Evolutionary conservation across 2,797 vertebrate genomes (phyloP).

Genomic region (Alosa sapidissima): DNA sequence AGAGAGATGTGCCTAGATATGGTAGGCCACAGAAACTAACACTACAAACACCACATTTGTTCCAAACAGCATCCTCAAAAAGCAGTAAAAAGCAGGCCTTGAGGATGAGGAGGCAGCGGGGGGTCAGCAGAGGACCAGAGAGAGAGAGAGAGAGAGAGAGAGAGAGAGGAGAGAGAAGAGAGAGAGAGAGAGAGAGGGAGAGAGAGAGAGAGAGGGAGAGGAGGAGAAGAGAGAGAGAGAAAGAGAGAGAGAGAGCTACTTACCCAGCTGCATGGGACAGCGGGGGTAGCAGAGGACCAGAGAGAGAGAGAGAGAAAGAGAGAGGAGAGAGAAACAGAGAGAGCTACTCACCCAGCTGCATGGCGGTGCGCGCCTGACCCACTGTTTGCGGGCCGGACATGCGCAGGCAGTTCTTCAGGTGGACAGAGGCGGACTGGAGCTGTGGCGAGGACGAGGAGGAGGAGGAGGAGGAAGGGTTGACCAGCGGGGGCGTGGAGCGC

Average conservation of each 20-base stretch:
- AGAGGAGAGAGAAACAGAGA: not conserved
- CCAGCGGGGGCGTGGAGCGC: slow-evolving; percentile 80
- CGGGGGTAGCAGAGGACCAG: no score
- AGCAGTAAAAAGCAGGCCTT: not conserved
- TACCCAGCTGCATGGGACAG: no score
- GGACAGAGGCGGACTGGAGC: slow-evolving; percentile 75
- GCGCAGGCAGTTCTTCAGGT: slow-evolving; percentile 84
- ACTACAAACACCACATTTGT: not conserved
- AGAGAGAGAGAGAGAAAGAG: not conserved
- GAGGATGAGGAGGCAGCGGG: no score
- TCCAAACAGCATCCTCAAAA: not conserved
- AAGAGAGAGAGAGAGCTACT: not conserved
- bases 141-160: no score
- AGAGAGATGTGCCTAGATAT: not conserved
- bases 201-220: not conserved
- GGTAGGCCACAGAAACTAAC: no score
- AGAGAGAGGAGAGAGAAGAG: no score
- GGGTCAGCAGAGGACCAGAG: not conserved
- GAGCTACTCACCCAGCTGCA: slow-evolving; percentile 83
- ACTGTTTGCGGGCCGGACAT: slow-evolving; percentile 75
- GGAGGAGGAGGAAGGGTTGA: slow-evolving; percentile 62
- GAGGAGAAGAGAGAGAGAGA: no score
- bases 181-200: not conserved
- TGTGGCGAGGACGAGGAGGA: slow-evolving; percentile 65
- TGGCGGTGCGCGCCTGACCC: slow-evolving; percentile 76